Percentiles rank a stretch among this genome's conserved stretches.
These are phyloP conservation scores for Pristiophorus japonicus DNA, from an alignment of 2,113 vertebrate species.

Conservation along the genomic window DNA sequence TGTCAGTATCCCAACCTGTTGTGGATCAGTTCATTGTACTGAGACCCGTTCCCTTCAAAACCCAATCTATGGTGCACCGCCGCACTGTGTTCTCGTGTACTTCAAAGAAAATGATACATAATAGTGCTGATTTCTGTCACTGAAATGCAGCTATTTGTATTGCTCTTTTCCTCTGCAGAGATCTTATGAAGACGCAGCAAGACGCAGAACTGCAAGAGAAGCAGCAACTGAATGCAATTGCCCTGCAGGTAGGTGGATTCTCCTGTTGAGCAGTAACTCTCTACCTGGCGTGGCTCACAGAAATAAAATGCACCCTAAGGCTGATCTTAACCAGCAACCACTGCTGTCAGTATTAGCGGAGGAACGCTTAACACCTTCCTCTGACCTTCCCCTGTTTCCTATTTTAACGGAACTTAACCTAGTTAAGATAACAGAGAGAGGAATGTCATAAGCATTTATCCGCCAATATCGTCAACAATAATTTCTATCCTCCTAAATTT, in stretches of 20 bases:
- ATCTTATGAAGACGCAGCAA: constrained; percentile 82
- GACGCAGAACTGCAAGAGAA: constrained; percentile 79
- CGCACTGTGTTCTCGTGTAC: background rate
- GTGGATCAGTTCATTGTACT: background rate
- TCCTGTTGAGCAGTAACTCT: background rate
- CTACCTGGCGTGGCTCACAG: background rate
- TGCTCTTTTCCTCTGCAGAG: constrained; percentile 63
- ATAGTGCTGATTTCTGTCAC: background rate
- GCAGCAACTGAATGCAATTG: constrained; percentile 80
- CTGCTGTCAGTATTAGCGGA: background rate
- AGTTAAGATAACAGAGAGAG: background rate
- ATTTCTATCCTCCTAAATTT: background rate
- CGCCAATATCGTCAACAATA: background rate
- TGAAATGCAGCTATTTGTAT: background rate
- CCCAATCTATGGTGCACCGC: background rate
- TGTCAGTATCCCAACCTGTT: background rate
- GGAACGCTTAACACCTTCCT: background rate
- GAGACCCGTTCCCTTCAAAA: background rate
- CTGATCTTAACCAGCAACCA: background rate
- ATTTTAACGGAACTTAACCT: background rate
- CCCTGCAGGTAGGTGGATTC: constrained; percentile 78
- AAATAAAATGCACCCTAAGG: background rate
- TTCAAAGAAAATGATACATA: background rate
- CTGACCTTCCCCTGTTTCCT: background rate
- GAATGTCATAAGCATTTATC: background rate